Base-by-base conservation (phyloP, 2,888 invertebrate species). In the Thumatha senex region DNA sequence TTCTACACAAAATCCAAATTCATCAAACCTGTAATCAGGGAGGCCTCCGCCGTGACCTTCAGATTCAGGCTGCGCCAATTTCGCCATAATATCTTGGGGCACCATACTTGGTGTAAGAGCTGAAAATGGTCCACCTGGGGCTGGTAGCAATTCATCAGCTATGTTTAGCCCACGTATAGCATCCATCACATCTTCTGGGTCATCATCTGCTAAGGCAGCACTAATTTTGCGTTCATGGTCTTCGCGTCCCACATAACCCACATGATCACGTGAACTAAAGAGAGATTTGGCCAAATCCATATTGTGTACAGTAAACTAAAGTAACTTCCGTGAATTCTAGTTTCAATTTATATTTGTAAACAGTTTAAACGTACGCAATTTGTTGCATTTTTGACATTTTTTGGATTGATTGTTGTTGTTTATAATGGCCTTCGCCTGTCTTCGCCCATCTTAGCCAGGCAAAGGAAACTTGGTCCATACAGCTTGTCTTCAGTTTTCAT, bases 1-100 rank as follows among this genome's bases (percentile, higher is more conserved):
- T 75, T 98, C 98, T 0, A 98, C 96, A 74, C 98, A 96, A 87
- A 99, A 99, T 1, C 99, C 99, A 92, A 99, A 99, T 87, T 99
- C 99, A 91, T 99, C 99, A 91, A 98, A 99, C 67, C 96, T 93
- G 67, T 92, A 94, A 65, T 93, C 93, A 0, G 93, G 93, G 31
- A 93, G 90, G 52, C 93, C 93, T 58, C 91, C 92, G 54, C 93
- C 92, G 0, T 93, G 93, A n/a, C 92, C 93, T 72, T 94, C 93
- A 0, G 92, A 87, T 76, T 97, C 97, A 3, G 97, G 96, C 78
- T 97, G 95, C 24, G 94, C 94, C 39, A 96, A 87, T 83, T 96
- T 96, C 0, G 95, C 95, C 80, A 98, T 93, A 49, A 98, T 95
- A 77, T 98, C 97, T 82, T 98, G 98, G 0, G 98, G 98, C 95